A percentile compares a stretch with the other conserved stretches of the same genome.
These are phyloP conservation scores for Myotis myotis DNA, from an alignment of 2,797 vertebrate genomes.

Conservation along the genomic window DNA sequence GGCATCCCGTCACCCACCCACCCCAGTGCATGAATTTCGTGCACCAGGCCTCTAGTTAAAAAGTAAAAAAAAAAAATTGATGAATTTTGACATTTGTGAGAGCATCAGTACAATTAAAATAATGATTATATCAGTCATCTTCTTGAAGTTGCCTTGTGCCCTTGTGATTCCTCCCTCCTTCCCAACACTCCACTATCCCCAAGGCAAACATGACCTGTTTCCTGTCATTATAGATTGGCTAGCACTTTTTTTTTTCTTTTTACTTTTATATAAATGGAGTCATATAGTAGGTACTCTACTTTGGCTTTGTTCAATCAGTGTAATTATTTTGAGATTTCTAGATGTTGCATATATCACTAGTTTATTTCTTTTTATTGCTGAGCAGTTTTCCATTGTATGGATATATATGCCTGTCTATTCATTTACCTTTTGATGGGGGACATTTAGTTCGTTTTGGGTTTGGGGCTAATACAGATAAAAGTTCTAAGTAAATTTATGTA, in stretches of 20 bases:
- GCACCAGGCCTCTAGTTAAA: background rate
- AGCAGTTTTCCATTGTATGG: background rate
- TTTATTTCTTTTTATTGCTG: background rate
- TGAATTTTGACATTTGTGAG: slow-evolving; percentile 4
- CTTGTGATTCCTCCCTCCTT: background rate
- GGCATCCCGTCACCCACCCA: no score
- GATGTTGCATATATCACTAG: background rate
- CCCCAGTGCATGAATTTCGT: no score
- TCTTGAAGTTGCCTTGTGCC: background rate
- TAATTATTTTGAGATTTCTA: background rate
- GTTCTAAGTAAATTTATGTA: background rate
- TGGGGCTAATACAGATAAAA: background rate
- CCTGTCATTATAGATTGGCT: background rate
- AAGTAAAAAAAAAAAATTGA: background rate
- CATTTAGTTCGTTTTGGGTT: background rate
- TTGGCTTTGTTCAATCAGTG: background rate
- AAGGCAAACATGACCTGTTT: background rate
- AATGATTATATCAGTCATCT: background rate
- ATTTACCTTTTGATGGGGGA: background rate
- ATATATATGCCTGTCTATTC: background rate
- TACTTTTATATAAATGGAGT: background rate
- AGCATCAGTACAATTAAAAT: background rate
- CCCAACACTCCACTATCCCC: background rate
- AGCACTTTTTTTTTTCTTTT: background rate
- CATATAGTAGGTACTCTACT: background rate